Conservation (phyloP, 1,140 invertebrate genomes). For the Phymorhynchus buccinoides region DNA sequence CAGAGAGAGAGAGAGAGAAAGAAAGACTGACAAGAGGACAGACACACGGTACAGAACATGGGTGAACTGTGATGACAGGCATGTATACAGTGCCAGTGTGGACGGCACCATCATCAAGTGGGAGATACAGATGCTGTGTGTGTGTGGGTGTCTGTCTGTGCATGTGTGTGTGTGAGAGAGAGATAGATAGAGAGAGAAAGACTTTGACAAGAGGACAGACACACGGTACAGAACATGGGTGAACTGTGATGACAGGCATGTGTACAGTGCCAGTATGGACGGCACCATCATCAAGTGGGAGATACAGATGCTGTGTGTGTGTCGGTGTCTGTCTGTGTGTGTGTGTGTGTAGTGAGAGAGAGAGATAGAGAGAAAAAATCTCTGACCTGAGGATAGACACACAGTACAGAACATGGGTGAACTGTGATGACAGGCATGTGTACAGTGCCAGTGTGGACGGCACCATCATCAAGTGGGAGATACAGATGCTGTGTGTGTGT, state of each 20-base stretch:
- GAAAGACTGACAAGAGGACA: no score
- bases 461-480: slow-evolving; percentile 64
- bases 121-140: no score
- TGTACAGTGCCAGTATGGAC: slow-evolving; percentile 63
- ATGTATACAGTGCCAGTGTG: slow-evolving; percentile 63
- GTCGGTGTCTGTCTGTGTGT: no score
- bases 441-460: slow-evolving; percentile 66
- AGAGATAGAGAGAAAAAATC: no score
- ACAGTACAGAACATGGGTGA: background rate
- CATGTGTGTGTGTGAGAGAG: no score
- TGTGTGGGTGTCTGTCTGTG: no score
- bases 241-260: slow-evolving; percentile 48
- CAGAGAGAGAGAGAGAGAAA: no score
- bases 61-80: slow-evolving; percentile 41
- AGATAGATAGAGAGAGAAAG: no score
- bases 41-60: background rate
- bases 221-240: background rate
- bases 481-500: slow-evolving; percentile 55
- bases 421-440: slow-evolving; percentile 49
- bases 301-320: no score
- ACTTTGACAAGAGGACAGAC: no score
- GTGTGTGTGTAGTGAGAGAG: no score
- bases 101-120: slow-evolving; percentile 65
- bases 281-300: slow-evolving; percentile 66
- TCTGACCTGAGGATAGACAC: no score